Evolutionary conservation across 2,113 vertebrate species (phyloP), one percentile per base, ranked within the genome.

Genomic region (Ictidomys tridecemlineatus): DNA sequence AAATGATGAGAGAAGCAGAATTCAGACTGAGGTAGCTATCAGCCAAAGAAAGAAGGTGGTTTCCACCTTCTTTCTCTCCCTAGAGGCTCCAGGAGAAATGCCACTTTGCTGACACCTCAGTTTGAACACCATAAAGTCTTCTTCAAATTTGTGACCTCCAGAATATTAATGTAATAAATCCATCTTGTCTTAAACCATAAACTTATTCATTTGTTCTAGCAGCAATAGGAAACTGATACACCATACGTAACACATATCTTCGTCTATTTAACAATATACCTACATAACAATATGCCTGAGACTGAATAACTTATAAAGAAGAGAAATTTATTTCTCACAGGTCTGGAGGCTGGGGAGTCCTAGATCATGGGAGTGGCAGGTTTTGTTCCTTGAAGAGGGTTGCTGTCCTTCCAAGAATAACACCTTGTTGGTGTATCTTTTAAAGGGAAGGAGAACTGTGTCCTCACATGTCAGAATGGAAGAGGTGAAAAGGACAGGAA

Each of bases 41-140:
- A 85, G 28, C 11, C 2, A 51, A 45, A 42, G 37, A 69, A 87
- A 74, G n/a, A 14, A 11, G 11, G 12, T 14, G 10, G 22, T 63
- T 1, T 79, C 34, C 32, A 14, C n/a, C n/a, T n/a, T n/a, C n/a
- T n/a, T n/a, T n/a, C n/a, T 20, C 0, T 1, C 1, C 2, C 2
- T 26, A n/a, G 82, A 32, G 37, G 83, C 26, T 77, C 26, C 37
- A 42, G 17, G 67, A 70, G 22, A 24, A 79, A 80, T 48, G 14
- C 5, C 24, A 37, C 6, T 85, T 84, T 90, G 45, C 5, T 70
- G 32, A 76, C 61, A 84, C 12, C 26, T 37, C 17, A n/a, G 3
- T 34, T 95, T 89, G 65, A 76, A 1, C 48, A 79, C 10, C 6
- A 65, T 48, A 56, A 74, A 89, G 63, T 4, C 3, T 4, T 7